Evolutionary conservation across 2,888 invertebrate genomes (phyloP), one percentile per base, ranked within the genome.

Genomic region (Lasioglossum zephyrum): DNA sequence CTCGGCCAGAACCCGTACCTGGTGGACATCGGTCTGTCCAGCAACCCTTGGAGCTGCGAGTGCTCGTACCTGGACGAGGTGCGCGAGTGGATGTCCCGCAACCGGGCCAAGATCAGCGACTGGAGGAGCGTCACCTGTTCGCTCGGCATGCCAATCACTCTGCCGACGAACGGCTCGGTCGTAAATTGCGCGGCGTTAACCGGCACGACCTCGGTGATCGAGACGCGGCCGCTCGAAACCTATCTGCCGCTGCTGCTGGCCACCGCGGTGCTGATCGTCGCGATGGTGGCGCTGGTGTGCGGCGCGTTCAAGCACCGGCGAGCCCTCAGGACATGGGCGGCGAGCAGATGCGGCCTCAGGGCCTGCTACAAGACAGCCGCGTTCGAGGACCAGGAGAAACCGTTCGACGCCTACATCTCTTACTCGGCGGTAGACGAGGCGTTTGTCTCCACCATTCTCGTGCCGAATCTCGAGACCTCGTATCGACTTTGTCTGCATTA

Each of bases 401-500:
- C 98, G 75, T 99, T 98, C 95, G 99, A 99, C 95, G 99, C 98
- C 79, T 99, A 99, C 96, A 97, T 99, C 90, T 98, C 98, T 92
- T 99, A 99, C 96, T 98, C 98, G 94, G 97, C 98, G 85, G 98
- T 98, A 95, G 99, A 99, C 95, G 98, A 99, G 94, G 97, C 97
- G 76, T 99, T 98, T 95, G 98, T 99, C 63, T 97, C 97, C 91
- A 98, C 98, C 95, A 98, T 98, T 93, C 95, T 99, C 92, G 98
- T 98, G 78, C 97, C 98, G 36, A 98, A 98, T 78, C 96, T 99
- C 88, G 99, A 99, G 96, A 97, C 97, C 85, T 97, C 97, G 90
- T 99, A 98, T 95, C 96, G 98, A 87, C 96, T 99, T 90, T 98
- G 99, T 95, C 96, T 99, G 90, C 98, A 99, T 95, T 98, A 99